These are phyloP conservation scores for Micromys minutus DNA, from an alignment of 2,113 vertebrate species.

Conservation along the genomic window DNA sequence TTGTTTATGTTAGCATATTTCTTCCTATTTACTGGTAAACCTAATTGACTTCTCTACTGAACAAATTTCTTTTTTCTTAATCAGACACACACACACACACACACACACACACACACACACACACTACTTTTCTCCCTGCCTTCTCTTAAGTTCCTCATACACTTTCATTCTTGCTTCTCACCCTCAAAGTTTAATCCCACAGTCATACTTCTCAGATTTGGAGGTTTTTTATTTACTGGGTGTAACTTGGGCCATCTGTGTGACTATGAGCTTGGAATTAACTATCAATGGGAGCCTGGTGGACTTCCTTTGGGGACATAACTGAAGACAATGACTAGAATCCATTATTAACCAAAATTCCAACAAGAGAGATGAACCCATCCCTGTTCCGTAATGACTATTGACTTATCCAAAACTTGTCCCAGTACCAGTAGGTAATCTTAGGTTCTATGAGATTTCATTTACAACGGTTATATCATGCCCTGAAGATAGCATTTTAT, in stretches of 20 bases:
- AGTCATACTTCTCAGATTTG: background rate
- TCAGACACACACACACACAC: background rate
- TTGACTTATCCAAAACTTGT: background rate
- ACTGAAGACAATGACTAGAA: background rate
- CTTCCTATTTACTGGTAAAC: constrained; percentile 8
- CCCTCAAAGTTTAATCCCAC: background rate
- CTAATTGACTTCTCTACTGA: background rate
- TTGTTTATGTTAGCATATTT: constrained; percentile 12
- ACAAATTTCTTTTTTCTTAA: background rate
- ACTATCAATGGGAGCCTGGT: background rate
- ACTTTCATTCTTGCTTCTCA: background rate
- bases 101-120: background rate
- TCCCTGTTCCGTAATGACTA: background rate
- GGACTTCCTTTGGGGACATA: background rate
- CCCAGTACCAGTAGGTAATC: background rate
- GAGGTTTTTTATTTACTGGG: background rate
- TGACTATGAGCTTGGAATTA: background rate
- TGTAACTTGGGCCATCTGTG: background rate
- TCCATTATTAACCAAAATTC: background rate
- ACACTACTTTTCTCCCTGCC: background rate
- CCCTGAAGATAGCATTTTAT: background rate
- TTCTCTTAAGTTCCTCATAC: background rate
- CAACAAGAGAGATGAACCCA: background rate
- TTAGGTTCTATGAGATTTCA: background rate
- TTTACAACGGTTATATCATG: background rate